Evolutionary conservation across 1,140 invertebrate genomes (phyloP).

Genomic region (Hormaphis cornu): DNA sequence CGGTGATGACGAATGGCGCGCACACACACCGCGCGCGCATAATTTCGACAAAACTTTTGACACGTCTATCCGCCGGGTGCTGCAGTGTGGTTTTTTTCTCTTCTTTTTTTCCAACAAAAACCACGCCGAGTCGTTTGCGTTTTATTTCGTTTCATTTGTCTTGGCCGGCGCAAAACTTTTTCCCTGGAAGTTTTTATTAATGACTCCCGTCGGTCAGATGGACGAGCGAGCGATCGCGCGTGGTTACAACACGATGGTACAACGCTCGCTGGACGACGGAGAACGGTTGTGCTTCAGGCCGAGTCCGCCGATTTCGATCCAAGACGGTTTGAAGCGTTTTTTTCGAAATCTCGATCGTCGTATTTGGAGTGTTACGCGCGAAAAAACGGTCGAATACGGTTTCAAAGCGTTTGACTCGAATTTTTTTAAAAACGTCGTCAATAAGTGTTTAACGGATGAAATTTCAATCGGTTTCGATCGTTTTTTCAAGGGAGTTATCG

Average conservation of each 20-base stretch:
- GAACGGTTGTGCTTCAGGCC: no score
- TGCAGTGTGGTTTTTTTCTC: background rate
- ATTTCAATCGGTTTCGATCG: no score
- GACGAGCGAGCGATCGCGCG: background rate
- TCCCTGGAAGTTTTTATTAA: background rate
- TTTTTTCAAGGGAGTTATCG: no score
- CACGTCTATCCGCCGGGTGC: background rate
- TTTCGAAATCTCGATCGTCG: no score
- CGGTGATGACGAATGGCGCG: background rate
- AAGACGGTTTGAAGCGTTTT: no score
- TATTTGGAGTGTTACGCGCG: no score
- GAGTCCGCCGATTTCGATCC: no score
- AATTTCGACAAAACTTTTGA: slow-evolving; percentile 23
- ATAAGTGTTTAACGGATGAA: no score
- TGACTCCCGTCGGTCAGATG: background rate
- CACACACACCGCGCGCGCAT: background rate
- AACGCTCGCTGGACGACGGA: no score
- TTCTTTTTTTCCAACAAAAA: background rate
- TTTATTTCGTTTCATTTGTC: slow-evolving; percentile 12
- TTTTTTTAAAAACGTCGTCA: no score
- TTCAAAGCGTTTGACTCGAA: no score
- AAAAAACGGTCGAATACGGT: no score
- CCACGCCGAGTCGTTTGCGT: background rate
- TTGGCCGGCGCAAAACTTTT: background rate
- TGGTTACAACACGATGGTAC: background rate